These are phyloP conservation scores for Hybos culiciformis DNA, from an alignment of 2,888 invertebrate species.

Conservation along the genomic window DNA sequence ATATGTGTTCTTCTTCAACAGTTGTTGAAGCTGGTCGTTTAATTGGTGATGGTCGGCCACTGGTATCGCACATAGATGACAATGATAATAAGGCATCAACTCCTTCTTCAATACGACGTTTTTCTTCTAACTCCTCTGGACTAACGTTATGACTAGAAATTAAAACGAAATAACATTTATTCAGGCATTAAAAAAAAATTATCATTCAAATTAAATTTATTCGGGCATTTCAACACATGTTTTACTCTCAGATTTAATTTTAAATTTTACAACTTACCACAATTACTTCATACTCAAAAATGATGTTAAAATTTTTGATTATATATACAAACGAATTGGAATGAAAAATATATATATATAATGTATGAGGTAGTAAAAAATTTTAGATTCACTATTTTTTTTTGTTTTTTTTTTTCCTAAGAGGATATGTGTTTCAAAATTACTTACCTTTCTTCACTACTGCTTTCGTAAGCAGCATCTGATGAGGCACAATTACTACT, in stretches of 20 bases:
- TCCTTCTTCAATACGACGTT: constrained; percentile 59
- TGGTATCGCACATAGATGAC: constrained; percentile 41
- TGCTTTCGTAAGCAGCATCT: constrained; percentile 46
- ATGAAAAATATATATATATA: too few species aligned
- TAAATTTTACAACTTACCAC: too few species aligned
- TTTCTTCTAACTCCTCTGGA: constrained; percentile 47
- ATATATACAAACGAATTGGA: too few species aligned
- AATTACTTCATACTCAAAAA: too few species aligned
- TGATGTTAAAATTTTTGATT: too few species aligned
- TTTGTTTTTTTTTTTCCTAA: too few species aligned
- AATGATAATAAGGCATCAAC: constrained; percentile 65
- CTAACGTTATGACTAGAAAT: constrained; percentile 27
- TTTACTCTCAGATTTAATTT: too few species aligned
- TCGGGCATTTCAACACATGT: too few species aligned
- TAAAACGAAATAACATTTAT: not conserved
- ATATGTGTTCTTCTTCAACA: constrained; percentile 26
- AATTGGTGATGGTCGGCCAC: constrained; percentile 25
- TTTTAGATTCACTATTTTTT: too few species aligned
- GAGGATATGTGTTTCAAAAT: too few species aligned
- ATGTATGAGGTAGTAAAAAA: too few species aligned
- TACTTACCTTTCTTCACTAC: constrained; percentile 40
- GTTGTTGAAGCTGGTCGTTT: constrained; percentile 31
- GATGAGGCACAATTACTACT: constrained; percentile 37
- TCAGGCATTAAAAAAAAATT: not conserved
- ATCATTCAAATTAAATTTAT: not conserved